Base-by-base conservation (phyloP, 2,888 invertebrate species). In the Mythimna vitellina region DNA sequence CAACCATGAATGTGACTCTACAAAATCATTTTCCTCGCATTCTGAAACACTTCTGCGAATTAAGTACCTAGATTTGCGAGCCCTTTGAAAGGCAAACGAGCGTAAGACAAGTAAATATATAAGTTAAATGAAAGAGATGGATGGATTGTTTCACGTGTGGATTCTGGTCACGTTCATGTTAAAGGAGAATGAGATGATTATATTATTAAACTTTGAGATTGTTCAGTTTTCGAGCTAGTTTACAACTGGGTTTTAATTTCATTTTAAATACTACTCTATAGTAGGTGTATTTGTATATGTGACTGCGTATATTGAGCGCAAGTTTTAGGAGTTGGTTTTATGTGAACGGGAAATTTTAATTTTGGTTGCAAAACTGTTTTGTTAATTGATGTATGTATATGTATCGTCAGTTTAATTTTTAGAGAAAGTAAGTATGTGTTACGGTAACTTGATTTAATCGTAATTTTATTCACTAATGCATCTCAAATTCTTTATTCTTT, bases 151-250 rank as follows among this genome's bases (percentile, higher is more conserved):
- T 25, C 12, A 64, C 65, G 38, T 56, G 25, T 32, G 22, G 3
- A 81, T 71, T 81, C 57, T 68, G n/a, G 81, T 76, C 81, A 80
- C 72, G 79, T 76, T 56, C 29, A 53, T 58, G n/a, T 65, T 54
- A 46, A 25, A 58, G 68, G 77, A 60, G 62, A 79, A 80, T 63
- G 58, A 65, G 58, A 76, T 65, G 56, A 81, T 76, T 46, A 65
- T 68, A 56, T 71, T 63, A 71, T 42, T 32, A 68, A 76, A 68
- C 67, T 76, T 81, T 68, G n/a, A 12, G 51, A 49, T 58, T 76
- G 62, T 71, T 68, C 58, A 63, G 38, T 22, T 68, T 56, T 38
- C 42, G 10, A 64, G 35, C 25, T 56, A 54, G 65, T 72, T 56
- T 38, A 29, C n/a, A 22, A 61, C 25, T 25, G 12, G 10, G 38